Percentiles rank a stretch among this genome's conserved stretches.
phyloP scores from a whole-genome alignment of 2,113 vertebrate genomes.

The Solea solea region DNA sequence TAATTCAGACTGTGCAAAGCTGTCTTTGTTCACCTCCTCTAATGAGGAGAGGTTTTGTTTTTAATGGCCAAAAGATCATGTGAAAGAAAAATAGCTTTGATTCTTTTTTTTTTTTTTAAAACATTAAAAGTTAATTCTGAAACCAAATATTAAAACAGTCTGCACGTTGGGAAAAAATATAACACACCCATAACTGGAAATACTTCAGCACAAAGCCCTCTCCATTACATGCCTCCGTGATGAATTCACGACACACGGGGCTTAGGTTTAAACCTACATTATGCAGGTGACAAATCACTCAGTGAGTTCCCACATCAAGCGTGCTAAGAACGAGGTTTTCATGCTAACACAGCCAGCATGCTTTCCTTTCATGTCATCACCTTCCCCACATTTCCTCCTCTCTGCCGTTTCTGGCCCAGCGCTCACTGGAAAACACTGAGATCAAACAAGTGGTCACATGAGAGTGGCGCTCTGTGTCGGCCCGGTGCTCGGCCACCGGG shows the following conservation, averaged over 20 bases:
- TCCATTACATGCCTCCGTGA: neutral
- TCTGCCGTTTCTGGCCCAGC: slow-evolving; percentile 25
- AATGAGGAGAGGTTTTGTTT: no score
- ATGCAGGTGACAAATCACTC: slow-evolving; percentile 31
- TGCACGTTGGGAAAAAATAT: neutral
- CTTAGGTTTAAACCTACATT: neutral
- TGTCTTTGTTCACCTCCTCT: no score
- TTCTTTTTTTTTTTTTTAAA: no score
- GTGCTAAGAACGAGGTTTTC: slow-evolving; percentile 8
- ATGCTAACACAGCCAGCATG: slow-evolving; percentile 23
- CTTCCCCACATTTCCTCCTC: slow-evolving; percentile 50
- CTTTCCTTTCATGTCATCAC: slow-evolving; percentile 53
- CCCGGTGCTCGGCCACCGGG: slow-evolving; percentile 57
- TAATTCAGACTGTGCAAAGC: no score
- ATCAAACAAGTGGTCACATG: slow-evolving; percentile 69
- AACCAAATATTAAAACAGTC: no score
- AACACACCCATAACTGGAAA: neutral
- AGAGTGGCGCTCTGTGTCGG: slow-evolving; percentile 31
- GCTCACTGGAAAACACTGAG: slow-evolving; percentile 21
- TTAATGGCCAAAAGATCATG: no score
- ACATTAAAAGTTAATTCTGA: no score
- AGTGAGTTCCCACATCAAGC: slow-evolving; percentile 1
- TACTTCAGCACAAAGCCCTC: neutral
- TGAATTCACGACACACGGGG: neutral
- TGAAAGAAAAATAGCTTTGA: no score